Conservation (phyloP, 2,113 vertebrate genomes). For the Tragelaphus strepsiceros region DNA sequence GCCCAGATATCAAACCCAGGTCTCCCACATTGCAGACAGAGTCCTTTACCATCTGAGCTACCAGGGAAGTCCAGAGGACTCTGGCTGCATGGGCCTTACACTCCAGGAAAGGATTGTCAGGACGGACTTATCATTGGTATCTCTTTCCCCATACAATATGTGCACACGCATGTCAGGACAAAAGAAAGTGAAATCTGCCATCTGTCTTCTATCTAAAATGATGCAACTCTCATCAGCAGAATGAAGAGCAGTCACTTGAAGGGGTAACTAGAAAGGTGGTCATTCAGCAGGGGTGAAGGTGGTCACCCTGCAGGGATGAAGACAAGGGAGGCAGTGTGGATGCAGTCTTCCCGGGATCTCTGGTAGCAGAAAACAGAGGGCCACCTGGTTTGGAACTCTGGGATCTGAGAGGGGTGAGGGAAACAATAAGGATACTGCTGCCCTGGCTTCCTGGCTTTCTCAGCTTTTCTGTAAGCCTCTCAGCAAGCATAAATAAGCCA, state of each 20-base stretch:
- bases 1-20: background rate
- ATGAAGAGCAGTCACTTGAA: background rate
- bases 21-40: background rate
- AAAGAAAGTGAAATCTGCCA: background rate
- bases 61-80: background rate
- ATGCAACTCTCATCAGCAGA: background rate
- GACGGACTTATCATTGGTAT: background rate
- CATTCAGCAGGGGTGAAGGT: background rate
- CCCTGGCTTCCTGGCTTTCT: background rate
- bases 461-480: background rate
- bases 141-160: background rate
- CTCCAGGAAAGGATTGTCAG: background rate
- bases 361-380: background rate
- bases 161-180: background rate
- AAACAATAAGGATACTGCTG: rapidly evolving
- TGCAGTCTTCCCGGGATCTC: background rate
- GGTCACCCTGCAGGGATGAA: background rate
- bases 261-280: background rate
- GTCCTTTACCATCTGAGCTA: background rate
- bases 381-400: background rate
- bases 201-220: background rate
- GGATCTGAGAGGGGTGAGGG: too few species aligned
- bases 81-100: background rate
- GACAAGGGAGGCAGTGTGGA: background rate
- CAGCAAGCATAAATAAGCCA: background rate